phyloP scores from a whole-genome alignment of 2,888 invertebrate genomes.

The Scaeva pyrastri region DNA sequence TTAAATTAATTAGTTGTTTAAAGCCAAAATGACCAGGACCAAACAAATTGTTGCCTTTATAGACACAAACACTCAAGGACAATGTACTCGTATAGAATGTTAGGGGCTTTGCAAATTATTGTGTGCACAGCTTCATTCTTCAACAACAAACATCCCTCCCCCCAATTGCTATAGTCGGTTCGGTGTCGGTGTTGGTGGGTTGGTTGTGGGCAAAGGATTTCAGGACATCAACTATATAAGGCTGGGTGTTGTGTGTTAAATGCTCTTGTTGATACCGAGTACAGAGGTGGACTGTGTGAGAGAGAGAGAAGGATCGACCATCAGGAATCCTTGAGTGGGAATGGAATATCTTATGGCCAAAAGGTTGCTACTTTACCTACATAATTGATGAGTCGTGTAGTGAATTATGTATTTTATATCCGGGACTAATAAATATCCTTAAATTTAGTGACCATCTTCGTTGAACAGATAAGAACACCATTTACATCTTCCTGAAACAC shows the following conservation, averaged over 20 bases:
- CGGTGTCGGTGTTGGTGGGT: background rate
- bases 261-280: slow-evolving; percentile 58
- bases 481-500: slow-evolving; percentile 66
- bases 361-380: slow-evolving; percentile 71
- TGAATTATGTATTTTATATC: slow-evolving; percentile 74
- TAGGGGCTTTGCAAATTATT: slow-evolving; percentile 53
- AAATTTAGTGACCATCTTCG: slow-evolving; percentile 67
- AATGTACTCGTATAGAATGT: slow-evolving; percentile 22
- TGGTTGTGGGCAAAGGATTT: slow-evolving; percentile 25
- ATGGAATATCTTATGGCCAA: slow-evolving; percentile 23
- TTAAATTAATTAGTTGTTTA: slow-evolving; percentile 73
- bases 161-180: too few species aligned
- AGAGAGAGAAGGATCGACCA: background rate
- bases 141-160: slow-evolving; percentile 5
- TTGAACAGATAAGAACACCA: slow-evolving; percentile 67
- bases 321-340: slow-evolving; percentile 27
- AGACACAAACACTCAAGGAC: slow-evolving; percentile 39
- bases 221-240: slow-evolving; percentile 37
- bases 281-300: background rate
- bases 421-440: slow-evolving; percentile 70
- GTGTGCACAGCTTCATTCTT: slow-evolving; percentile 38
- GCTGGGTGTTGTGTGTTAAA: slow-evolving; percentile 69
- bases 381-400: slow-evolving; percentile 74
- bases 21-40: slow-evolving; percentile 68
- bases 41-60: slow-evolving; percentile 67